Percentiles rank a stretch among this genome's conserved stretches.
These are phyloP conservation scores for Helicorthomorpha holstii DNA, from an alignment of 1,140 invertebrate species.

Conservation along the genomic window DNA sequence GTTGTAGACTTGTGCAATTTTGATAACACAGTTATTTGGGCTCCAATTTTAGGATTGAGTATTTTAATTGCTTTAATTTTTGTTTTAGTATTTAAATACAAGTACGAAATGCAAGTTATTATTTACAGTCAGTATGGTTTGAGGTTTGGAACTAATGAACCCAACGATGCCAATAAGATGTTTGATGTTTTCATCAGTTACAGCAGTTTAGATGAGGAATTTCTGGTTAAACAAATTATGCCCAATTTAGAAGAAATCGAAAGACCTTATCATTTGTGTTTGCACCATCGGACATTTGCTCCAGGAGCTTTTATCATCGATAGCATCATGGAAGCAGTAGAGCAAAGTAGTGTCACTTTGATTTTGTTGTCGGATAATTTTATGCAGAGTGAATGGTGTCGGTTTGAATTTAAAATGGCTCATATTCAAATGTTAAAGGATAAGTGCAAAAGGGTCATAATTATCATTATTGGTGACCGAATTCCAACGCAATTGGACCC, in stretches of 20 bases:
- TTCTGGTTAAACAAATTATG: slow-evolving; percentile 63
- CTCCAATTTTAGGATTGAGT: too few species aligned
- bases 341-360: slow-evolving; percentile 70
- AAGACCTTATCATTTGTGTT: slow-evolving; percentile 70
- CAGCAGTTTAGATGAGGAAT: slow-evolving; percentile 79
- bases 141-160: slow-evolving; percentile 40
- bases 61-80: too few species aligned
- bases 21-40: too few species aligned
- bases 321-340: slow-evolving; percentile 76
- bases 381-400: slow-evolving; percentile 82
- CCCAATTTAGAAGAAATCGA: slow-evolving; percentile 64
- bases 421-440: slow-evolving; percentile 91
- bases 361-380: slow-evolving; percentile 86
- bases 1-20: too few species aligned
- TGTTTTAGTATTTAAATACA: too few species aligned
- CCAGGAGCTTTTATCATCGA: slow-evolving; percentile 62
- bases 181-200: slow-evolving; percentile 89
- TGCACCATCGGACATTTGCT: slow-evolving; percentile 78
- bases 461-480: too few species aligned
- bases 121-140: too few species aligned
- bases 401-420: too few species aligned
- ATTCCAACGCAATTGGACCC: too few species aligned
- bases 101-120: too few species aligned
- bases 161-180: slow-evolving; percentile 51
- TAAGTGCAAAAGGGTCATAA: too few species aligned